A percentile compares a stretch with the other conserved stretches of the same genome.
Evolutionary conservation across 2,113 vertebrate genomes (phyloP).

Genomic region (Glaucomys volans): DNA sequence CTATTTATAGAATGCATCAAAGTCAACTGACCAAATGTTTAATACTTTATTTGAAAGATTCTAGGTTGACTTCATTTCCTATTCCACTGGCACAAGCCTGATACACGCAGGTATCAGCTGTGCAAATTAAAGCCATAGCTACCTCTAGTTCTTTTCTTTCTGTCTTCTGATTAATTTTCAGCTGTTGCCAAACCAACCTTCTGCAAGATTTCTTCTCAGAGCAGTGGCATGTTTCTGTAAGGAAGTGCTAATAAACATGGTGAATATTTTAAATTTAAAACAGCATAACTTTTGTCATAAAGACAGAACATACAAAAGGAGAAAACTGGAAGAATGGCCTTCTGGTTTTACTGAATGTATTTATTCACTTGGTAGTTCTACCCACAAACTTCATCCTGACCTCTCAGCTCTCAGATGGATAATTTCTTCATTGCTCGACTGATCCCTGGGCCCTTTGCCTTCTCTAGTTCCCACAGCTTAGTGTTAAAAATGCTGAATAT

Average conservation of each 20-base stretch:
- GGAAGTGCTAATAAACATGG: neutral
- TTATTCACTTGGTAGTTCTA: neutral
- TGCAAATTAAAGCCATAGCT: neutral
- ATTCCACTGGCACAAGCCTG: neutral
- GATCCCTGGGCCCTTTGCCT: neutral
- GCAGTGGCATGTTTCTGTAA: neutral
- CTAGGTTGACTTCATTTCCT: neutral
- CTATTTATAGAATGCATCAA: neutral
- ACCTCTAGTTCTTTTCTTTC: neutral
- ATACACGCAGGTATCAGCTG: neutral
- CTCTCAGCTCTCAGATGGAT: neutral
- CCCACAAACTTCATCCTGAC: neutral
- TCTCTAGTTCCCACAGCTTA: neutral
- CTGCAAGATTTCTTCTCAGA: neutral
- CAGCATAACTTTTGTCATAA: neutral
- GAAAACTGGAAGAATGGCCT: neutral
- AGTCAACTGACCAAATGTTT: neutral
- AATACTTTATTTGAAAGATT: neutral
- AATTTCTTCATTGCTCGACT: neutral
- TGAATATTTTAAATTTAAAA: neutral
- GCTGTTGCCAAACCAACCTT: neutral
- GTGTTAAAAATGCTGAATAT: neutral
- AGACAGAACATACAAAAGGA: neutral
- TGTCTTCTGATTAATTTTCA: conserved; percentile 36
- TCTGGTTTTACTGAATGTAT: neutral